Evolutionary conservation across 1,140 invertebrate genomes (phyloP), one percentile per base, ranked within the genome.

Genomic region (Trinorchestia longiramus): DNA sequence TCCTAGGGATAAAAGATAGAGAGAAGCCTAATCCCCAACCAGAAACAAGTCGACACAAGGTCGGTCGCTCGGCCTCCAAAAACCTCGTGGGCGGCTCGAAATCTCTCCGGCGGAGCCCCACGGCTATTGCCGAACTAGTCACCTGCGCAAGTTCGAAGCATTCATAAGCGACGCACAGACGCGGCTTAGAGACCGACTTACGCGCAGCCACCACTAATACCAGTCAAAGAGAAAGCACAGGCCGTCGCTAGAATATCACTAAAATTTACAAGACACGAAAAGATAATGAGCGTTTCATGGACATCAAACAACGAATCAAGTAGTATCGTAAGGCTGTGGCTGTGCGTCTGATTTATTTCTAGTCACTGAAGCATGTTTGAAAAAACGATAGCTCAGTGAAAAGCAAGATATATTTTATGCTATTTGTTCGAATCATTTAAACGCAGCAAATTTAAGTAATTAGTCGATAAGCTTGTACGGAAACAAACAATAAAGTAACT

Each of bases 21-120:
- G 40, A 94, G 44, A 94, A 94, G 92, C 92, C 92, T 94, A 94
- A 94, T 94, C 92, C 92, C 41, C 43, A 94, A 47, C 43, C 43
- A 94, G 41, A 42, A 40, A 40, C 43, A 43, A 40, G 43, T 94
- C 43, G 92, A 94, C 43, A 47, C 92, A 94, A 45, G 92, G 92
- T 94, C 92, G 92, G 43, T 47, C 15, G 44, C 62, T 28, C n/a
- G 42, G 88, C 19, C 88, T 42, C 47, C 92, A 43, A 94, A 40
- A 94, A 43, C 92, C 92, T 44, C 92, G 47, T n/a, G 62, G 92
- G 92, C 92, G 92, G 43, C n/a, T 90, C 36, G 43, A 90, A 90
- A 42, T 43, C 88, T 90, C 43, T 43, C 41, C 11, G 88, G 88
- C 36, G 4, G 41, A 90, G 88, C 88, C 88, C 88, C 88, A 90